Conservation (phyloP, 2,888 invertebrate genomes). For the Apotomis betuletana region DNA sequence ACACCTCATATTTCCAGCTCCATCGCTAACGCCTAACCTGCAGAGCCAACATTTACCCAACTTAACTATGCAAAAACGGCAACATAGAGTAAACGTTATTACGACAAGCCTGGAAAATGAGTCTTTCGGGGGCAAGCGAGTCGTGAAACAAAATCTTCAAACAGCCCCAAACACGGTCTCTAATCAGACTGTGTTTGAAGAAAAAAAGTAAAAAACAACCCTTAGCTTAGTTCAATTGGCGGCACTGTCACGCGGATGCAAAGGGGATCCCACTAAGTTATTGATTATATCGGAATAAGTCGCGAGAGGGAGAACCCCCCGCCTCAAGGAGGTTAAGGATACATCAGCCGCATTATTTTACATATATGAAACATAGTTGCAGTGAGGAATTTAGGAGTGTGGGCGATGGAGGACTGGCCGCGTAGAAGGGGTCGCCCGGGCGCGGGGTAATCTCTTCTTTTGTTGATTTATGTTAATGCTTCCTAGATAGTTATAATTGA, state of each 20-base stretch:
- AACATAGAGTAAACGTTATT: constrained; percentile 67
- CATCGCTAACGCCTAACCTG: constrained; percentile 35
- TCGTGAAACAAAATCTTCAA: constrained; percentile 74
- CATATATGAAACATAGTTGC: constrained; percentile 82
- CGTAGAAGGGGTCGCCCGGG: constrained; percentile 35
- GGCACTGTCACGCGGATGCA: constrained; percentile 83
- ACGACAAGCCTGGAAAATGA: constrained; percentile 62
- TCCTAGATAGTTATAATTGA: constrained; percentile 34
- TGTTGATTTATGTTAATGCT: constrained; percentile 41
- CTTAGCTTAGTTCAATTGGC: constrained; percentile 73
- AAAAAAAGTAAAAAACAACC: constrained; percentile 72
- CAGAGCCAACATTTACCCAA: constrained; percentile 58
- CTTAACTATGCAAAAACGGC: constrained; percentile 52
- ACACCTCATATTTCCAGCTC: constrained; percentile 26
- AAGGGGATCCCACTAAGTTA: constrained; percentile 84
- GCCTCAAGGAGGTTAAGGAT: constrained; percentile 69
- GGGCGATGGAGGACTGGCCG: constrained; percentile 42
- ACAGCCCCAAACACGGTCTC: constrained; percentile 67
- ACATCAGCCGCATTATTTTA: constrained; percentile 83
- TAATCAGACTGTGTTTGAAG: constrained; percentile 81
- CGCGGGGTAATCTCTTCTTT: constrained; percentile 41
- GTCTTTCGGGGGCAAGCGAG: constrained; percentile 61
- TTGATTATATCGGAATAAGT: constrained; percentile 85
- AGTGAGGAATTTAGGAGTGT: constrained; percentile 70
- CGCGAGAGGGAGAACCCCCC: constrained; percentile 67